Percentiles rank a stretch among this genome's conserved stretches.
These are phyloP conservation scores for Oxyruncus cristatus DNA, from an alignment of 2,113 vertebrate genomes.

Conservation along the genomic window DNA sequence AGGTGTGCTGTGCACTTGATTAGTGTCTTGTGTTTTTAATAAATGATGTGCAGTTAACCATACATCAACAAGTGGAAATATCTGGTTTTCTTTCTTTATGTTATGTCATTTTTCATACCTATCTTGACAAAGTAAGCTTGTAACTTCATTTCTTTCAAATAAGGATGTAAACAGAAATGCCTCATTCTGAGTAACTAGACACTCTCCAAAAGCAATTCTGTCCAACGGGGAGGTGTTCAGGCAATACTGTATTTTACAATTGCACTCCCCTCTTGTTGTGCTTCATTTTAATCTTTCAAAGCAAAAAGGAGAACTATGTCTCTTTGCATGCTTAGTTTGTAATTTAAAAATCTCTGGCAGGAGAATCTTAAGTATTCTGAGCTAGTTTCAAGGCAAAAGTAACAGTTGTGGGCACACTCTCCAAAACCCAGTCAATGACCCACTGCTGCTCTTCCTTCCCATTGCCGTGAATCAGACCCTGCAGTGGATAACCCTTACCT, in stretches of 20 bases:
- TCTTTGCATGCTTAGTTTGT: background rate
- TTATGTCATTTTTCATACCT: background rate
- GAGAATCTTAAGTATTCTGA: background rate
- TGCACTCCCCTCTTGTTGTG: background rate
- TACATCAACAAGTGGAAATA: background rate
- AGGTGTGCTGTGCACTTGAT: background rate
- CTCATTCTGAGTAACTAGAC: background rate
- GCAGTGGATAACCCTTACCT: background rate
- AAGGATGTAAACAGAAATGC: background rate
- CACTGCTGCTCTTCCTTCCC: background rate
- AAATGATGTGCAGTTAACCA: background rate
- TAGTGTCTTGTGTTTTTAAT: background rate
- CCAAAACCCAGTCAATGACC: background rate
- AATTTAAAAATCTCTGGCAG: background rate
- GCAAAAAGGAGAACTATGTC: background rate
- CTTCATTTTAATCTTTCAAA: slow-evolving; percentile 4
- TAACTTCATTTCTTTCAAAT: slow-evolving; percentile 12
- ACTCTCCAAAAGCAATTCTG: background rate
- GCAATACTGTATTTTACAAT: background rate
- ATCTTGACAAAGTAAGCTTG: background rate
- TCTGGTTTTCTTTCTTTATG: background rate
- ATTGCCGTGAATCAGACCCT: background rate
- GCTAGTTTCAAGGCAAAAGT: background rate
- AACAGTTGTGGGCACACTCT: background rate
- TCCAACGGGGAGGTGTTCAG: background rate